These are phyloP conservation scores for Lottia gigantea DNA, from an alignment of 2,888 invertebrate genomes.

Conservation along the genomic window DNA sequence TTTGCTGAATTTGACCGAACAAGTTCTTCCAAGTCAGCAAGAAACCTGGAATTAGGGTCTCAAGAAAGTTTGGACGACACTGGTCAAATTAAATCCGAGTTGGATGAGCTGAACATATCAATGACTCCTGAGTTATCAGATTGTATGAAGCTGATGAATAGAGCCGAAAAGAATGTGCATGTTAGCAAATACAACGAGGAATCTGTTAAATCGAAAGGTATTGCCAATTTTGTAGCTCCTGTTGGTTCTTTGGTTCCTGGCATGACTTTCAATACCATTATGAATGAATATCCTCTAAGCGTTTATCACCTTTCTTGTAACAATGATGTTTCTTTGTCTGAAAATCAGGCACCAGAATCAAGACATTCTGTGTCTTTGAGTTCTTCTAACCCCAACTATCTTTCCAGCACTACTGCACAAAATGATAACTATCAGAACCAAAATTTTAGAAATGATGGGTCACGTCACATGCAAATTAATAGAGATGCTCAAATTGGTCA, in stretches of 20 bases:
- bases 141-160: conserved; percentile 61
- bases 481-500: too few species aligned
- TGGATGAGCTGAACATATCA: conserved; percentile 55
- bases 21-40: not conserved
- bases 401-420: too few species aligned
- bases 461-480: too few species aligned
- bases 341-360: too few species aligned
- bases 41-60: not conserved
- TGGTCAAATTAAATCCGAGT: conserved; percentile 46
- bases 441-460: too few species aligned
- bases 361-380: too few species aligned
- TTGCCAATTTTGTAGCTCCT: conserved; percentile 1
- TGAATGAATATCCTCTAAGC: too few species aligned
- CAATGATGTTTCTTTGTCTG: too few species aligned
- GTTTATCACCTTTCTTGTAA: too few species aligned
- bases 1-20: conserved; percentile 12
- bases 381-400: too few species aligned
- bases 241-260: not conserved
- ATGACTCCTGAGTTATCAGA: conserved; percentile 63
- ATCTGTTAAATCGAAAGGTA: not conserved
- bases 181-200: conserved; percentile 14
- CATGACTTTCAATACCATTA: not conserved
- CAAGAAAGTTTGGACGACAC: conserved; percentile 44
- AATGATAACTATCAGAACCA: too few species aligned
- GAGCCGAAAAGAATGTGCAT: conserved; percentile 60